Conservation (phyloP, 2,113 vertebrate genomes). For the Albula goreensis region DNA sequence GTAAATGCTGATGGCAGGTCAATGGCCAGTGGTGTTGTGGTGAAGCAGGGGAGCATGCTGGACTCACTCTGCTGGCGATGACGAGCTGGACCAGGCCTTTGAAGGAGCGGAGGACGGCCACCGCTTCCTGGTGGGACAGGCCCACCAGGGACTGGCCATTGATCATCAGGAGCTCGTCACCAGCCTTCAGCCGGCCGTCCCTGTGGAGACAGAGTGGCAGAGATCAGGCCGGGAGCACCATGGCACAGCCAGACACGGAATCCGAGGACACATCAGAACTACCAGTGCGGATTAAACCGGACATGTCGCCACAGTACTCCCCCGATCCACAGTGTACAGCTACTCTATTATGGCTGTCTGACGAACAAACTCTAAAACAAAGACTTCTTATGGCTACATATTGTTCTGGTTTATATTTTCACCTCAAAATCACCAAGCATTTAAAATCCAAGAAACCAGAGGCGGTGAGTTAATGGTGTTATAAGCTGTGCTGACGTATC, state of each 20-base stretch:
- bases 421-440: too few species aligned
- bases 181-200: constrained; percentile 85
- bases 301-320: not conserved
- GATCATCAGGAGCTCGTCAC: constrained; percentile 91
- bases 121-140: constrained; percentile 90
- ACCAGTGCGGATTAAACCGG: not conserved
- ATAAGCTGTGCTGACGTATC: too few species aligned
- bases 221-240: not conserved
- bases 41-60: not conserved
- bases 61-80: constrained; percentile 85
- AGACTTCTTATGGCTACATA: too few species aligned
- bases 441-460: too few species aligned
- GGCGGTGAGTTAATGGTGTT: too few species aligned
- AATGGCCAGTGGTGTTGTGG: too few species aligned
- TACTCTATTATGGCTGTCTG: too few species aligned
- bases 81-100: constrained; percentile 87
- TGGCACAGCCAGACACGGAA: not conserved
- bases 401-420: too few species aligned
- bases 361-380: too few species aligned
- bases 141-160: constrained; percentile 90
- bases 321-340: too few species aligned
- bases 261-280: not conserved
- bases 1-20: too few species aligned
- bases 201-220: constrained; percentile 58
- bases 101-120: constrained; percentile 81